A percentile compares a stretch with the other conserved stretches of the same genome.
Conservation (phyloP, 2,797 vertebrate genomes). For the Harpagifer antarcticus region DNA sequence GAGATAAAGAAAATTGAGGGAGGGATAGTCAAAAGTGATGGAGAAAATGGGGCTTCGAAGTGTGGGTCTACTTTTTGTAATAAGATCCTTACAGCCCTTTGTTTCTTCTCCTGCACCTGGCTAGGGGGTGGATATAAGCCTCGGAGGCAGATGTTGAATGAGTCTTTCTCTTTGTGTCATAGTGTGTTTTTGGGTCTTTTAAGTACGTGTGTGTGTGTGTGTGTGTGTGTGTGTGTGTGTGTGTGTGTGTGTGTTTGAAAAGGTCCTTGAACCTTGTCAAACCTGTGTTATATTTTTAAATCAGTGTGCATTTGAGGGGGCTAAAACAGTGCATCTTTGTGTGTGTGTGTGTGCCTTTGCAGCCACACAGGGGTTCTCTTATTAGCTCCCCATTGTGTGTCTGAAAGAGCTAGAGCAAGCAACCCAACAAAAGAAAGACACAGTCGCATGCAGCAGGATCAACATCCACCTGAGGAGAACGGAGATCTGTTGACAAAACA, state of each 20-base stretch:
- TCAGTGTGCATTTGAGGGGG: neutral
- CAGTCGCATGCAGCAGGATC: neutral
- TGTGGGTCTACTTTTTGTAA: slow-evolving; percentile 42
- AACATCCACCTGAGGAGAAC: neutral
- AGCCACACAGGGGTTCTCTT: neutral
- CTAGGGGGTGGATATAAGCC: slow-evolving; percentile 22
- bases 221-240: too few relatives aligned
- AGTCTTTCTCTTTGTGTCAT: slow-evolving; percentile 38
- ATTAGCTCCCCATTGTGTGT: slow-evolving; percentile 15
- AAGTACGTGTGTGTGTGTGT: neutral
- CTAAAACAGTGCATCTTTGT: neutral
- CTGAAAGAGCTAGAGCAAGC: slow-evolving; percentile 23
- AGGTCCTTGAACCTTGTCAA: neutral
- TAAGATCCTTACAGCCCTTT: slow-evolving; percentile 53
- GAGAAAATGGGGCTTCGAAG: slow-evolving; percentile 18
- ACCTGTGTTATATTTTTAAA: slow-evolving; percentile 15
- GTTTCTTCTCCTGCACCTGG: slow-evolving; percentile 67
- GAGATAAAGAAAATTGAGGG: slow-evolving; percentile 5
- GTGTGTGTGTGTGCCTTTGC: neutral
- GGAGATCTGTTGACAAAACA: neutral
- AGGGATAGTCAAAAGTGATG: neutral
- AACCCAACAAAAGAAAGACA: slow-evolving; percentile 1
- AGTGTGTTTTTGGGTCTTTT: slow-evolving; percentile 11
- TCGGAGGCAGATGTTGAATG: slow-evolving; percentile 50
- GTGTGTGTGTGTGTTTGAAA: neutral